phyloP scores from a whole-genome alignment of 2,797 vertebrate genomes.

The Prunella strophiata region DNA sequence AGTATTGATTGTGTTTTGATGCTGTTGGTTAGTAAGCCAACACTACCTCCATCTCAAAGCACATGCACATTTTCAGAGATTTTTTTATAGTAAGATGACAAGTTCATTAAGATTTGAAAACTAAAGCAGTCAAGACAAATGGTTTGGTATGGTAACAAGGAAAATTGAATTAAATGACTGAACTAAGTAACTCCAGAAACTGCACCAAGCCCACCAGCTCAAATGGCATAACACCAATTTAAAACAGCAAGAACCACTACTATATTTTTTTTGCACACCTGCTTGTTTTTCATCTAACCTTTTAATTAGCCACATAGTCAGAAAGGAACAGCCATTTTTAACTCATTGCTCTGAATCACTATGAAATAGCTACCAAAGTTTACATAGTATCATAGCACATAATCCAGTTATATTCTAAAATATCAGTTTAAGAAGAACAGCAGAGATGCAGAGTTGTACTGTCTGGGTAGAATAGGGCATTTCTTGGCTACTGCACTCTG shows the following conservation, averaged over 20 bases:
- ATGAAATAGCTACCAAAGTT: background rate
- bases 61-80: background rate
- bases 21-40: background rate
- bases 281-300: background rate
- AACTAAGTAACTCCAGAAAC: background rate
- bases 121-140: background rate
- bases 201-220: background rate
- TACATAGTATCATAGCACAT: background rate
- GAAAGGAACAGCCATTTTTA: background rate
- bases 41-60: background rate
- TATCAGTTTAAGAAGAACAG: background rate
- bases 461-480: background rate
- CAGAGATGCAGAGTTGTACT: background rate
- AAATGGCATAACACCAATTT: background rate
- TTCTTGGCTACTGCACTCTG: background rate
- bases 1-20: background rate
- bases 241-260: background rate
- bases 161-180: background rate
- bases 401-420: background rate
- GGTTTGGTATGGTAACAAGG: background rate
- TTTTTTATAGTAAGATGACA: background rate
- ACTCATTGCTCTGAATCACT: background rate
- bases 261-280: background rate
- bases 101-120: background rate
- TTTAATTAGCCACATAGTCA: background rate